phyloP scores from a whole-genome alignment of 1,140 invertebrate species.

The Hirudo medicinalis region DNA sequence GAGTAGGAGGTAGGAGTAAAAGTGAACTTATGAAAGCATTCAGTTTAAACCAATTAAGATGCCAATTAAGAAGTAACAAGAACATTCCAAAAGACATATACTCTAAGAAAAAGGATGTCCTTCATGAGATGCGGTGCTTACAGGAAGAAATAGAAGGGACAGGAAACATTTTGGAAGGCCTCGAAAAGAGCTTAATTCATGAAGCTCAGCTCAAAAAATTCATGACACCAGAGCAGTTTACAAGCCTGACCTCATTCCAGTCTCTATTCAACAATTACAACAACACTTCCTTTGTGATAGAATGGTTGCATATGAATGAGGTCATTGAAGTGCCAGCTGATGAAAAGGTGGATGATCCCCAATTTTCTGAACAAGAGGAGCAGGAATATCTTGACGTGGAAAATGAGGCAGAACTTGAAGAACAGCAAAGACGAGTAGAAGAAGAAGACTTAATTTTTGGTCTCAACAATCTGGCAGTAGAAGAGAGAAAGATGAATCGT shows the following conservation, averaged over 20 bases:
- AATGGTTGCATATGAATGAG: background rate
- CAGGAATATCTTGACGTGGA: slow-evolving; percentile 22
- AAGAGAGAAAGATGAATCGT: background rate
- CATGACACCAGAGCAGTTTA: slow-evolving; percentile 6
- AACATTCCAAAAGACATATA: slow-evolving; percentile 13
- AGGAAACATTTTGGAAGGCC: slow-evolving; percentile 25
- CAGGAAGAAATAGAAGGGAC: slow-evolving; percentile 23
- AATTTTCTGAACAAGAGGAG: slow-evolving; percentile 5
- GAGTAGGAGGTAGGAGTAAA: slow-evolving; percentile 58
- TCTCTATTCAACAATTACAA: too few species aligned
- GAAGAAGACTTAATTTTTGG: slow-evolving; percentile 17
- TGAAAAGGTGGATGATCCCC: slow-evolving; percentile 22
- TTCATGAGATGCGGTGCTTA: slow-evolving; percentile 15
- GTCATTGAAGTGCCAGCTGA: slow-evolving; percentile 7
- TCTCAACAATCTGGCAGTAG: slow-evolving; percentile 1
- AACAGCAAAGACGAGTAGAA: slow-evolving; percentile 13
- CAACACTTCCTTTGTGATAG: background rate
- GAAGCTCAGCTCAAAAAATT: slow-evolving; percentile 4
- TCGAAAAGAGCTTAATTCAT: slow-evolving; percentile 12
- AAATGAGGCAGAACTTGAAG: slow-evolving; percentile 22
- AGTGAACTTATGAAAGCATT: slow-evolving; percentile 38
- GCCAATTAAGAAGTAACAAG: slow-evolving; percentile 3
- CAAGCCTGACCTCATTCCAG: too few species aligned
- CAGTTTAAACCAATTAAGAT: slow-evolving; percentile 21
- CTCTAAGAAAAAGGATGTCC: slow-evolving; percentile 11